Base-by-base conservation (phyloP, 2,888 invertebrate species). In the Xestia sexstrigata region DNA sequence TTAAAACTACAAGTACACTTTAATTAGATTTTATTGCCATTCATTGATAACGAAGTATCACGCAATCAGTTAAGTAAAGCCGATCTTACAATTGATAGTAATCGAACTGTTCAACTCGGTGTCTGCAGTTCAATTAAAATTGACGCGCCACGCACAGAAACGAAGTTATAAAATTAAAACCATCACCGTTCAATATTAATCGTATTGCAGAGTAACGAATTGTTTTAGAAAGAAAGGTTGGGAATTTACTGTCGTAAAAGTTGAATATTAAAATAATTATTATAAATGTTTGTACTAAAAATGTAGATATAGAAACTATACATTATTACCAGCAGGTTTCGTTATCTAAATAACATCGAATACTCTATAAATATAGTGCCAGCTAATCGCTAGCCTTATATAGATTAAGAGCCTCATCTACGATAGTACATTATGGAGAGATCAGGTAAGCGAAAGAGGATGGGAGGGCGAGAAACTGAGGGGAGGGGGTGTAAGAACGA, bases 91-190 rank as follows among this genome's bases (percentile, higher is more conserved):
- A 45, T 69, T 62, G 42, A 42, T 42, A 45, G 2, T 35, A 76
- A 52, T 77, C 58, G 23, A 77, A 30, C 78, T 66, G n/a, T 39
- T 47, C 20, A 73, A 35, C 35, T 47, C 11, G n/a, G 42, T 35
- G 60, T 26, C 58, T 73, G 11, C 60, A 30, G 47, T 60, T 62
- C 17, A 68, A 60, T 78, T 49, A n/a, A 20, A 49, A 47, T 47
- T n/a, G 5, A 42, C 39, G 6, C 13, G 5, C 23, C 45, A n/a
- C 6, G 30, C 17, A 52, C 9, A 17, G 20, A 5, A 13, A 47
- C 55, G 26, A 47, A 47, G 45, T 9, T 55, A 35, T n/a, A 30
- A 13, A 58, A 20, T 9, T 17, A 71, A 55, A 42, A n/a, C 11
- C 35, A 11, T 39, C 8, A 4, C 45, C 4, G 15, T 6, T 11